Base-by-base conservation (phyloP, 2,797 vertebrate species). In the Miichthys miiuy region DNA sequence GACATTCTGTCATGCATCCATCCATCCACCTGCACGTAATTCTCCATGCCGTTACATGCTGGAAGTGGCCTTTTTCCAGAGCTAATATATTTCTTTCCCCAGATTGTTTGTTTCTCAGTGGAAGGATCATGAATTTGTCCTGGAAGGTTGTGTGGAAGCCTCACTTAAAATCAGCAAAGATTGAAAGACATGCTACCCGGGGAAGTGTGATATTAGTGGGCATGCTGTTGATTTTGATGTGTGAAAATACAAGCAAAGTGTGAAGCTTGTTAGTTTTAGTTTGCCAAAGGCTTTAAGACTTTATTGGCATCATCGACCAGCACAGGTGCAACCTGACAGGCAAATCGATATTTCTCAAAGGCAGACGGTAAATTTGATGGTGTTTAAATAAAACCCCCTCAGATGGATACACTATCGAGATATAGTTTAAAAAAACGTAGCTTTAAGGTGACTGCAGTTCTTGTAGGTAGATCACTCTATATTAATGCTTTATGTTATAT, bases 231-330 rank as follows among this genome's bases (percentile, higher is more conserved):
- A 63, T 61, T 70, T 66, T 3, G 3, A 63, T 0, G 30, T 81
- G 75, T 61, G 75, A 79, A 77, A 77, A 71, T 41, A 64, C 21
- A 52, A 66, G 66, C 13, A 4, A 3, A 21, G 70, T 75, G 75
- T 61, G 71, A 84, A 71, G 66, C 21, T 50, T 46, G 62, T 68
- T 54, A 7, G 8, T 68, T 69, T n/a, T 63, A 60, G 58, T 71
- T 61, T 72, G 46, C 52, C 42, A 62, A 51, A 60, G 20, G 25
- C 2, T 56, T 60, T 11, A 68, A 27, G 34, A 56, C 44, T 41
- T 71, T 25, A 51, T 18, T 72, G 70, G 52, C 55, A 7, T 51
- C 20, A 58, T 61, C 4, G n/a, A 3, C 17, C 9, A 42, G 62
- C 27, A 58, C n/a, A 64, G 48, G n/a, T 79, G 50, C 38, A 57